phyloP scores from a whole-genome alignment of 2,797 vertebrate species.

The Ptychobarbus kaznakovi region DNA sequence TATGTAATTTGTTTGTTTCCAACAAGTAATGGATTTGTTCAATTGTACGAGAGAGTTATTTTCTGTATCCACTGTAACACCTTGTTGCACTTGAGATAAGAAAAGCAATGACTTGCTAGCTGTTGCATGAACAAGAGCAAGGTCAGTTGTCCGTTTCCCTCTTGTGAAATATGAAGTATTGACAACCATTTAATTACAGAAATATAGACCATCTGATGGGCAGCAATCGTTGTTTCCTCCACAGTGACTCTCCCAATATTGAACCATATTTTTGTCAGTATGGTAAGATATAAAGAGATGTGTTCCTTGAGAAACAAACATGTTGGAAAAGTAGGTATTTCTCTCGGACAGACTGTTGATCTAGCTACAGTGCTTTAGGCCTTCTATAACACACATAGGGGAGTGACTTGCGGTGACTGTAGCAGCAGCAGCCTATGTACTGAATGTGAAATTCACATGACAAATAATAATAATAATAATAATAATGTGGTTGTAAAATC shows the following conservation, averaged over 20 bases:
- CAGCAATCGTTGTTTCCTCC: constrained; percentile 37
- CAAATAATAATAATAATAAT: not conserved
- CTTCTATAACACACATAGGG: not conserved
- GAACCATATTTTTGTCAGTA: not conserved
- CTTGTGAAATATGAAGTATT: constrained; percentile 43
- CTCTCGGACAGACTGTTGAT: too few relatives aligned
- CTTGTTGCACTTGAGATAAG: constrained; percentile 30
- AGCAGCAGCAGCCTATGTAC: not conserved
- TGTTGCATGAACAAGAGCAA: constrained; percentile 9
- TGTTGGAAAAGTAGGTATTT: not conserved
- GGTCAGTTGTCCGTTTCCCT: constrained; percentile 30
- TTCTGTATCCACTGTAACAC: constrained; percentile 6
- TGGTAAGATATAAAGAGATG: not conserved
- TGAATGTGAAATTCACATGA: not conserved
- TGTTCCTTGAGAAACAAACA: not conserved
- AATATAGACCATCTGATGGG: constrained; percentile 43
- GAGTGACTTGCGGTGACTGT: not conserved
- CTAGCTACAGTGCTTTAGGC: not conserved
- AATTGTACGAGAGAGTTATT: constrained; percentile 41
- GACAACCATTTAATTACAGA: constrained; percentile 54
- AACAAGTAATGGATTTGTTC: constrained; percentile 38
- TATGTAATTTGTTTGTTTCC: constrained; percentile 39
- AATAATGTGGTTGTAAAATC: too few relatives aligned
- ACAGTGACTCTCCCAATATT: not conserved
- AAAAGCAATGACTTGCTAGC: not conserved